A percentile compares a stretch with the other conserved stretches of the same genome.
phyloP scores from a whole-genome alignment of 2,113 vertebrate genomes.

The Centrocercus urophasianus region DNA sequence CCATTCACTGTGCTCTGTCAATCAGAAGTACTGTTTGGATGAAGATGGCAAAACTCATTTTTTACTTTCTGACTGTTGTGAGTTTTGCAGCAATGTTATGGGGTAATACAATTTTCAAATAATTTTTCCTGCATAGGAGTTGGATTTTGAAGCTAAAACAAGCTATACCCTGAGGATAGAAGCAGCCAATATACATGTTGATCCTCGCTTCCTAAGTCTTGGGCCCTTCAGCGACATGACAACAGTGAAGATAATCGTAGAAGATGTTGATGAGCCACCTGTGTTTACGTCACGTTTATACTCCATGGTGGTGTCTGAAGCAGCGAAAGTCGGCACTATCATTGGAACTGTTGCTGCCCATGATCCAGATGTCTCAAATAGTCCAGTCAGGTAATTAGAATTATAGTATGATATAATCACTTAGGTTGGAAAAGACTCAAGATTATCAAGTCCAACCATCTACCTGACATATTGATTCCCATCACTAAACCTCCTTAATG shows the following conservation, averaged over 20 bases:
- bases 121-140: constrained; percentile 77
- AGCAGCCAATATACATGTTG: constrained; percentile 91
- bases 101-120: constrained; percentile 48
- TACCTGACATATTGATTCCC: background rate
- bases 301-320: constrained; percentile 91
- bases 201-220: constrained; percentile 88
- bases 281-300: constrained; percentile 84
- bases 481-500: background rate
- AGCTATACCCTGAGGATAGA: constrained; percentile 91
- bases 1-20: background rate
- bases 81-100: background rate
- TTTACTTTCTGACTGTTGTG: background rate
- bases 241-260: constrained; percentile 89
- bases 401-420: background rate
- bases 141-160: constrained; percentile 93
- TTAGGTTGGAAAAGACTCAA: background rate
- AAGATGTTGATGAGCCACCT: constrained; percentile 93
- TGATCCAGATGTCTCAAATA: constrained; percentile 90
- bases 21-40: background rate
- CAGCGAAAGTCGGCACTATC: constrained; percentile 87
- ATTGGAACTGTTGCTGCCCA: constrained; percentile 92
- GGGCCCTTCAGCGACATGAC: constrained; percentile 92
- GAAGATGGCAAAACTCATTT: background rate
- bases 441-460: background rate
- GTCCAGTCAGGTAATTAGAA: constrained; percentile 87